Conservation (phyloP, 2,113 vertebrate genomes). For the Brachypodius melanocephalos region DNA sequence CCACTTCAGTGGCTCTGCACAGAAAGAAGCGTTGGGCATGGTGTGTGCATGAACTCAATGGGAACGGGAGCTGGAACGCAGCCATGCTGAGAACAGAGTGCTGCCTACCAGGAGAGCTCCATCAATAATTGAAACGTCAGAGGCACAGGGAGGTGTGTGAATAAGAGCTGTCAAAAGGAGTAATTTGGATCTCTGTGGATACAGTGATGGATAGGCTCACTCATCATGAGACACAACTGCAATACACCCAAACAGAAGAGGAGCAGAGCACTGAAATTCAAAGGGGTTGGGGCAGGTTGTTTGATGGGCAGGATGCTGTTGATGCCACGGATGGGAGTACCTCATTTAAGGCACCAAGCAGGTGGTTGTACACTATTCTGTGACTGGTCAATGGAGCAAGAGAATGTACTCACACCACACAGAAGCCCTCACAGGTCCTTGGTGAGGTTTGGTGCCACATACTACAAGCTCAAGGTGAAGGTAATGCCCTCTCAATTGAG, state of each 20-base stretch:
- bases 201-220: slow-evolving; percentile 12
- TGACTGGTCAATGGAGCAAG: neutral
- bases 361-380: neutral
- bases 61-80: slow-evolving; percentile 40
- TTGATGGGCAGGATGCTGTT: neutral
- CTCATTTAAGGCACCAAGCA: neutral
- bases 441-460: rapidly evolving
- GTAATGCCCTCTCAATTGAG: neutral
- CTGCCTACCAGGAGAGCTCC: slow-evolving; percentile 32
- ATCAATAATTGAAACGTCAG: slow-evolving; percentile 51
- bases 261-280: neutral
- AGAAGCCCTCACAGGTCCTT: neutral
- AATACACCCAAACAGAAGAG: neutral
- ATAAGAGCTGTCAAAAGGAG: slow-evolving; percentile 50
- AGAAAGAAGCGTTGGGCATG: neutral
- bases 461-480: neutral
- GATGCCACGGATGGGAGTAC: neutral
- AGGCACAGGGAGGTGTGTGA: neutral
- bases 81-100: slow-evolving; percentile 34
- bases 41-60: neutral
- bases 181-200: slow-evolving; percentile 28
- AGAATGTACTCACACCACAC: neutral
- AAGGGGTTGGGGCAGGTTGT: neutral
- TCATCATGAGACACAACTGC: neutral
- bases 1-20: slow-evolving; percentile 25